phyloP scores from a whole-genome alignment of 1,140 invertebrate species.

The Caenorhabditis briggsae region DNA sequence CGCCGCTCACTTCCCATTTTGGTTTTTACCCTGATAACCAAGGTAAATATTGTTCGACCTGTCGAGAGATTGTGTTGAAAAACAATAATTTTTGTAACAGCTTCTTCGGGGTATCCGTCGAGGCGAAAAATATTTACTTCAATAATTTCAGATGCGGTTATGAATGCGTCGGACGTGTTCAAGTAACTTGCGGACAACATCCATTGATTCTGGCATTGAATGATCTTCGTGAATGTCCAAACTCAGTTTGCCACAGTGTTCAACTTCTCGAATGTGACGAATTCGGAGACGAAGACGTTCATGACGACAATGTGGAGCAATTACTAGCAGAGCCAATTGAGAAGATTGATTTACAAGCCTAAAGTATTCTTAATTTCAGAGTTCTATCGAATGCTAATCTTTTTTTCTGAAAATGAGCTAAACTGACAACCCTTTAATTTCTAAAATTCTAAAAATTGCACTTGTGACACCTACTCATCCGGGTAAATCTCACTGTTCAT shows the following conservation, averaged over 20 bases:
- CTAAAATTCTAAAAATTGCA: neutral
- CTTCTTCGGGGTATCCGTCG: constrained; percentile 21
- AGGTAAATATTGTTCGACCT: constrained; percentile 19
- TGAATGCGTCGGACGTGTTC: constrained; percentile 56
- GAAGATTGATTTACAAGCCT: constrained; percentile 26
- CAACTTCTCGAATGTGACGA: constrained; percentile 43
- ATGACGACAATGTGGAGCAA: constrained; percentile 36
- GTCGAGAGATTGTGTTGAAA: constrained; percentile 14
- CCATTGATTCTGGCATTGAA: constrained; percentile 50
- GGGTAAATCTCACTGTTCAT: constrained; percentile 34
- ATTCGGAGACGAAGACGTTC: constrained; percentile 19
- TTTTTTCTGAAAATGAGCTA: neutral
- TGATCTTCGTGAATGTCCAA: constrained; percentile 56
- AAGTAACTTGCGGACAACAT: constrained; percentile 30
- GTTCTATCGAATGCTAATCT: neutral
- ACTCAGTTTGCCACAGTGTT: constrained; percentile 51
- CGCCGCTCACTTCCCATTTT: neutral
- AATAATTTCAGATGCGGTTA: constrained; percentile 57
- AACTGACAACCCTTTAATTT: neutral
- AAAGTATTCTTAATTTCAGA: neutral
- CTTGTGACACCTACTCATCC: constrained; percentile 47
- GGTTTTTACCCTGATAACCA: constrained; percentile 25
- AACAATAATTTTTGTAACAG: constrained; percentile 3
- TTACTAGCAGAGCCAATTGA: constrained; percentile 29
- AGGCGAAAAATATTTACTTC: neutral